Base-by-base conservation (phyloP, 2,797 vertebrate species). In the Centropyge bicolor region DNA sequence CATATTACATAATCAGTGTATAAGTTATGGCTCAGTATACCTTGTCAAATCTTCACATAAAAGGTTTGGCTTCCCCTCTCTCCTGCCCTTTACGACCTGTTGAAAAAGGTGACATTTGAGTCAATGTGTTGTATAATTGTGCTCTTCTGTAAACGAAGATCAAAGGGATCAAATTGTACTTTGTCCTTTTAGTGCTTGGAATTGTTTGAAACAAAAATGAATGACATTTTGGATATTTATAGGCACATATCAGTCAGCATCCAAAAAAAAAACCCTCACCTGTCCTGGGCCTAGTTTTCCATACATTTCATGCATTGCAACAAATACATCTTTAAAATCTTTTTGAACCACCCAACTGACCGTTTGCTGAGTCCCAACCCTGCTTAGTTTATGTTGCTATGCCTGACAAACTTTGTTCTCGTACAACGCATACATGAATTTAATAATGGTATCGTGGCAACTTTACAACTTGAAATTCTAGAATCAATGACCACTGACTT, bases 1-100 rank as follows among this genome's bases (percentile, higher is more conserved):
- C 55, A 61, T 49, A 43, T 86, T 80, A 71, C 67, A 77, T 77
- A 72, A 85, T 80, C 60, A 54, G 51, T 24, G 20, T 49, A 79
- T 60, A 63, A 46, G 27, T 48, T 59, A 54, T 45, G 16, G 27
- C 36, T 35, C 22, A 27, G 38, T 59, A 8, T 48, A 24, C 12
- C 1, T 27, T 27, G 52, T 72, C 6, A 38, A 6, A 49, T 0
- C 8, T 48, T 8, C 13, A 22, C 0, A 1, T 51, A 35, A 71
- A 83, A 54, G 43, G 38, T 22, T 48, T 55, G 61, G 22, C 24
- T 67, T 22, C 13, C 22, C 12, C 24, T 59, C 52, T 57, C 10
- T 56, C 38, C 65, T 51, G 19, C 63, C 19, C 27, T 74, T 72
- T 54, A 74, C 77, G 73, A 79, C 48, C 60, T 54, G 62, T 7